phyloP scores from a whole-genome alignment of 2,113 vertebrate species.

The Anser brachyrhynchus region DNA sequence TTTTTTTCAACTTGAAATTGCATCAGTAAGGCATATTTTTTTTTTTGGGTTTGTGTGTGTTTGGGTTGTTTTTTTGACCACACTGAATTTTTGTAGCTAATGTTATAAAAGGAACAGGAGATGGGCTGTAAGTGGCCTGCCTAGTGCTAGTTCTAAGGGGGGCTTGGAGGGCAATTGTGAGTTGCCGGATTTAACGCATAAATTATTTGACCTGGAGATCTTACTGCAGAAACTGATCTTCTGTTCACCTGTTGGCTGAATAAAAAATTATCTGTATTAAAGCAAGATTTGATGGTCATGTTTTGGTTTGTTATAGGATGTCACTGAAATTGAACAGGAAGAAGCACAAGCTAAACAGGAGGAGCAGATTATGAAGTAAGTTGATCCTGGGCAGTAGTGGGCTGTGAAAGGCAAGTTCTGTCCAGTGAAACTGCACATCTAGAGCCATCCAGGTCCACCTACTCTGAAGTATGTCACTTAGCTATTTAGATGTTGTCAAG shows the following conservation, averaged over 20 bases:
- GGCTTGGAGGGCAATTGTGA: neutral
- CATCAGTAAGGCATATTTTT: accelerated
- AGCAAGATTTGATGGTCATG: neutral
- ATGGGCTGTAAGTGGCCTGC: neutral
- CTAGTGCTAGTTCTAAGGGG: neutral
- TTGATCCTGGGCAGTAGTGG: neutral
- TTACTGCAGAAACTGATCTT: neutral
- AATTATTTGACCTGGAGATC: neutral
- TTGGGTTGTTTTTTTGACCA: neutral
- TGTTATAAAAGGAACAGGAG: neutral
- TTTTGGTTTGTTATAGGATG: conserved; percentile 80
- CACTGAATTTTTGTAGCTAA: neutral
- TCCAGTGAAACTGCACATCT: neutral
- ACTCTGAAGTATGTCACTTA: accelerated
- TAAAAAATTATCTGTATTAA: neutral
- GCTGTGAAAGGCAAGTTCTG: neutral
- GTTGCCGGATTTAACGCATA: neutral
- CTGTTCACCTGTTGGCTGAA: neutral
- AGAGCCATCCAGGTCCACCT: neutral
- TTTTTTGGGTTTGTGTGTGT: neutral
- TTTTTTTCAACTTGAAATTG: neutral
- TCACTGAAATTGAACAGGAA: conserved; percentile 87
- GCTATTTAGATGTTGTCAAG: neutral
- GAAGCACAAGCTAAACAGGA: conserved; percentile 91
- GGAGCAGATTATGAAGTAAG: conserved; percentile 91